Base-by-base conservation (phyloP, 1,140 invertebrate genomes). In the Conus ventricosus region DNA sequence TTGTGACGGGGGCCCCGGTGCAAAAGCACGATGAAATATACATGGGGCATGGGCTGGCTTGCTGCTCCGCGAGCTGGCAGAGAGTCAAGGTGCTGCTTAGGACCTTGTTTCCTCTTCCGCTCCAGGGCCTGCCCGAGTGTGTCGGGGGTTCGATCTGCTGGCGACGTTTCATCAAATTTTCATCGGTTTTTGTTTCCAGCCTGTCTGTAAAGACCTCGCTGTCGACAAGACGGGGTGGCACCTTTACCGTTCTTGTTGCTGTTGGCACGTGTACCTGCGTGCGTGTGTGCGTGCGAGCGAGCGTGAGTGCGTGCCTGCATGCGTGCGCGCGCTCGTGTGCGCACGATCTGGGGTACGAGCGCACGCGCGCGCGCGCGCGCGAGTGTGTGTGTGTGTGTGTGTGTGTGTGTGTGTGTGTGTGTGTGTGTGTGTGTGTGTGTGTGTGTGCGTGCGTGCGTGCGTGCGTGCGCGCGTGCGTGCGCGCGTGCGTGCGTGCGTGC, bases 101-200 rank as follows among this genome's bases (percentile, higher is more conserved):
- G 8, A 11, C 57, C 57, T 11, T 60, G 57, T 60, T 39, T 60
- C 57, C 57, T 60, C 8, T 60, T 60, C 15, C 57, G 57, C 57
- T 60, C 57, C 57, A 60, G 39, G 39, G 39, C 39, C 39, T 39
- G 39, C 39, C 39, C 39, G 39, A 39, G 39, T 39, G 39, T 39
- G 39, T 39, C 39, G 39, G 39, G 13, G 10, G 82, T 84, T 84
- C 82, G 57, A 84, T 84, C 55, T 63, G 82, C 27, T 27, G 54
- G 82, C 54, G 57, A 60, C 13, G 10, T 84, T n/a, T 84, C 82
- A 84, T 84, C 82, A 84, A 84, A 84, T 60, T 84, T 84, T 84
- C 82, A 84, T 84, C 82, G 10, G 23, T 25, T 23, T 53, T 63
- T 63, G 55, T 84, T 84, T 17, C 23, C 81, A 51, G 23, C 6